A percentile compares a stretch with the other conserved stretches of the same genome.
Conservation (phyloP, 53 echinoderm and acorn worm species). For the Paelopatides confundens region DNA sequence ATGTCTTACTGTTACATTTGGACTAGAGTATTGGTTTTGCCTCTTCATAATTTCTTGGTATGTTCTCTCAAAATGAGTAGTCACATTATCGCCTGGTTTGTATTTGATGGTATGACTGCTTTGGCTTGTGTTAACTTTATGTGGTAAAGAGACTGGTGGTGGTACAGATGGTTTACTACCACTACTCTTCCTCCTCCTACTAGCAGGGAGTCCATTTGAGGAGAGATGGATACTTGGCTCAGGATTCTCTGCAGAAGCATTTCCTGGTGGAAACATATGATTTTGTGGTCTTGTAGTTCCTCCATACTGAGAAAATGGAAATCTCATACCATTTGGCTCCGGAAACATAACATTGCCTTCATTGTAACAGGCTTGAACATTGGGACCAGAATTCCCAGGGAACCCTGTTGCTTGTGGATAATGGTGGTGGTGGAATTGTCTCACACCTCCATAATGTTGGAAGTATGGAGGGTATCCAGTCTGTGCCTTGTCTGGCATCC, state of each 20-base stretch:
- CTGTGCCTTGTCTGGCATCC: background rate
- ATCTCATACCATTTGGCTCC: background rate
- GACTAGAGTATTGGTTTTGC: background rate
- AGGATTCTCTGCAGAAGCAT: background rate
- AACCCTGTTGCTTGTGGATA: background rate
- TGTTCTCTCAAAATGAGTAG: slow-evolving; percentile 8
- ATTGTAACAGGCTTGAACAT: background rate
- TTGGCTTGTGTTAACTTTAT: background rate
- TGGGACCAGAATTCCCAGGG: background rate
- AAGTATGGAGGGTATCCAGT: background rate
- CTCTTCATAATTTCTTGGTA: slow-evolving; percentile 8
- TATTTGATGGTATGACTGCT: slow-evolving; percentile 4
- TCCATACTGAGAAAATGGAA: background rate
- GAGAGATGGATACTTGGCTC: background rate
- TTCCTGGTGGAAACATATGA: background rate
- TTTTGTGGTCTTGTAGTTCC: background rate
- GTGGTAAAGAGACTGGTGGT: background rate
- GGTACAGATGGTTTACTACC: background rate
- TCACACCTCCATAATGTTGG: background rate
- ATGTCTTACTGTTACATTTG: slow-evolving; percentile 16
- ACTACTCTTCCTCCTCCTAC: slow-evolving; percentile 19
- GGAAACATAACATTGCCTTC: background rate
- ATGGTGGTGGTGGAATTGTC: background rate
- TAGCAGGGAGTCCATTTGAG: background rate
- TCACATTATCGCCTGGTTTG: background rate